phyloP scores from a whole-genome alignment of 1,140 invertebrate genomes.

The Pseudomyrmex cubaensis region DNA sequence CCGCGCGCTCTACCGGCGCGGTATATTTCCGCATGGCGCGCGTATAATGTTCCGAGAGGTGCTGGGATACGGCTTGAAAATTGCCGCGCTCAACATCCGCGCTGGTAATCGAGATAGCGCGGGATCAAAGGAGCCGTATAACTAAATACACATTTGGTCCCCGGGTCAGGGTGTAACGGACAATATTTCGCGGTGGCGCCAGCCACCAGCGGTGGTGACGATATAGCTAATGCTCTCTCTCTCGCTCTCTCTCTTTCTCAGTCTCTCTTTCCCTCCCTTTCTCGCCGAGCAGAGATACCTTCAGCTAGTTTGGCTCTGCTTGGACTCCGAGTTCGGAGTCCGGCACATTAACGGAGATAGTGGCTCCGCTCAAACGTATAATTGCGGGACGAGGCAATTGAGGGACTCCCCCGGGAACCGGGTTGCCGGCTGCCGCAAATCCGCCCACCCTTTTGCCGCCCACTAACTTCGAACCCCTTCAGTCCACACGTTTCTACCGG shows the following conservation, averaged over 20 bases:
- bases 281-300: conserved; percentile 52
- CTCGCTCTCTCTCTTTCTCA: too few species aligned
- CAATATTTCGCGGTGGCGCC: conserved; percentile 76
- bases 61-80: conserved; percentile 63
- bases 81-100: conserved; percentile 43
- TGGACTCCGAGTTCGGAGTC: conserved; percentile 76
- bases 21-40: not conserved
- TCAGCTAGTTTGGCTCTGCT: conserved; percentile 66
- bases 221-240: conserved; percentile 43
- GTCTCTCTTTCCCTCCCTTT: too few species aligned
- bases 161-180: conserved; percentile 69
- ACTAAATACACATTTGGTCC: conserved; percentile 71
- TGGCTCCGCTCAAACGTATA: conserved; percentile 84
- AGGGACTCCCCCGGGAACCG: conserved; percentile 80
- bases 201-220: conserved; percentile 57
- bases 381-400: conserved; percentile 83
- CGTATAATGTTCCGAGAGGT: not conserved
- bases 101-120: conserved; percentile 69
- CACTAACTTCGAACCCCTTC: conserved; percentile 73
- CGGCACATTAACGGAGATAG: conserved; percentile 83
- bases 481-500: conserved; percentile 75
- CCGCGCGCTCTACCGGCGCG: conserved; percentile 3
- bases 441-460: conserved; percentile 64
- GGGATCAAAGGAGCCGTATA: conserved; percentile 69
- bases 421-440: conserved; percentile 73